These are phyloP conservation scores for Aphodius granarius DNA, from an alignment of 2,888 invertebrate genomes.

Conservation along the genomic window DNA sequence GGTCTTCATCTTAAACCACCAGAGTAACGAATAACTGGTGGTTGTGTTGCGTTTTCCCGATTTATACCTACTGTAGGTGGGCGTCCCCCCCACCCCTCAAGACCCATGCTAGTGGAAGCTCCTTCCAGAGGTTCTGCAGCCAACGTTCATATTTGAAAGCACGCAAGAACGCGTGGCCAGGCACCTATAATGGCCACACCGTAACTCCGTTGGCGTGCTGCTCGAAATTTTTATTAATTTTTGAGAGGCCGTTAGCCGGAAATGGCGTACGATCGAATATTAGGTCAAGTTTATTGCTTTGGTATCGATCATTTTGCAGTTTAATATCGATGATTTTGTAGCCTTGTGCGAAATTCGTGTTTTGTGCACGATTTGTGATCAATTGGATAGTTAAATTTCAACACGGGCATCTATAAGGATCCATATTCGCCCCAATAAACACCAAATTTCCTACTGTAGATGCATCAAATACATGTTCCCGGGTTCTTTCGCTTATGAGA, in stretches of 20 bases:
- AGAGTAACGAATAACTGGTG: constrained; percentile 43
- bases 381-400: too few species aligned
- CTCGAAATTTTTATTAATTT: background rate
- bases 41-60: constrained; percentile 43
- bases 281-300: background rate
- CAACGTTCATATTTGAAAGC: background rate
- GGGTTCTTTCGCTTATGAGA: too few species aligned
- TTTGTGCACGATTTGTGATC: too few species aligned
- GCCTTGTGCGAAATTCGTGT: too few species aligned
- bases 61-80: constrained; percentile 46
- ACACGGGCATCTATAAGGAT: too few species aligned
- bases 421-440: too few species aligned
- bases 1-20: constrained; percentile 49
- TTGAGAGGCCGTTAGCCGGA: background rate
- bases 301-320: background rate
- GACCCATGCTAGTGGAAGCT: background rate
- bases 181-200: background rate
- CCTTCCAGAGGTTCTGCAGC: constrained; percentile 1
- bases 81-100: constrained; percentile 31
- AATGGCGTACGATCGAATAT: background rate
- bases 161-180: background rate
- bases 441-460: too few species aligned
- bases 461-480: too few species aligned
- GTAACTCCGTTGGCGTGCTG: background rate
- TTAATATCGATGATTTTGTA: too few species aligned